A percentile compares a stretch with the other conserved stretches of the same genome.
These are phyloP conservation scores for Steatocranus sp. DNA, from an alignment of 2,797 vertebrate genomes.

Conservation along the genomic window DNA sequence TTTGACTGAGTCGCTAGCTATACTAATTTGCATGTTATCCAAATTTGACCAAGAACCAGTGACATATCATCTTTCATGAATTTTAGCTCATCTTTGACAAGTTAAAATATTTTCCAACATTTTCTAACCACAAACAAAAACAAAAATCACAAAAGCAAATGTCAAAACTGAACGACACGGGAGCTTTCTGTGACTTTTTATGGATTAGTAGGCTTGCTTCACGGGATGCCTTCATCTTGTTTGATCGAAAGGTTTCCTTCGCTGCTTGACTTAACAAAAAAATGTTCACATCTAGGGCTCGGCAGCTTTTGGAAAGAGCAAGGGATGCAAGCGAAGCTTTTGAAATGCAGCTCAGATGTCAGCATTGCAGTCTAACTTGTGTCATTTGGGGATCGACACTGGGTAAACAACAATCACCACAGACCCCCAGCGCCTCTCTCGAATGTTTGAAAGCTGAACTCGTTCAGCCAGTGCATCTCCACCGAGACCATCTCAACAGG, in stretches of 20 bases:
- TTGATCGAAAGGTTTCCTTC: neutral
- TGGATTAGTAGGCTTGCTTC: neutral
- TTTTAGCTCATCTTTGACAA: neutral
- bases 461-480: conserved; percentile 40
- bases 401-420: conserved; percentile 43
- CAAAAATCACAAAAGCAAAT: neutral
- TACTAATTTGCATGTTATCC: neutral
- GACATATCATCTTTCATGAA: neutral
- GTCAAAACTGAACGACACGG: neutral
- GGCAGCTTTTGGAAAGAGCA: neutral
- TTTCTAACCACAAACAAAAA: neutral
- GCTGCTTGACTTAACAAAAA: conserved; percentile 1
- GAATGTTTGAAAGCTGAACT: conserved; percentile 22
- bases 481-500: conserved; percentile 15
- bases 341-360: conserved; percentile 40
- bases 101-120: neutral
- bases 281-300: neutral
- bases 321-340: neutral
- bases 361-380: neutral
- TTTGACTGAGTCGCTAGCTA: neutral
- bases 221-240: neutral
- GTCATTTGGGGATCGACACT: conserved; percentile 26
- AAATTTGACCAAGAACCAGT: neutral
- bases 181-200: neutral
- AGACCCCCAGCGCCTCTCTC: conserved; percentile 22